phyloP scores from a whole-genome alignment of 2,797 vertebrate species.

The Artibeus jamaicensis region DNA sequence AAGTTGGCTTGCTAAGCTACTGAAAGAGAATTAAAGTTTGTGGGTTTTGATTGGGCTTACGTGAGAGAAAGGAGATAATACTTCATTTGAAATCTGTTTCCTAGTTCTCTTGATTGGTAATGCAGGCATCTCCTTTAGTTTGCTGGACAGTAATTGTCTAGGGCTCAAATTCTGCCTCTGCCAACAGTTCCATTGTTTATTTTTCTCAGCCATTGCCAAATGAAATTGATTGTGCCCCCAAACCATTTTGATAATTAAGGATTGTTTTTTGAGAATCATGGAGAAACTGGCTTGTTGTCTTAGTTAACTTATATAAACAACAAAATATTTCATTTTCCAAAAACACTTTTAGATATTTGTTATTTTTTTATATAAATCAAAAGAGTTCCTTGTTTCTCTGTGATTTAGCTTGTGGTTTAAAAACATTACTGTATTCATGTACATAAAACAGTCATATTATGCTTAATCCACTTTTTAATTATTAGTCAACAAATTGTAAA shows the following conservation, averaged over 20 bases:
- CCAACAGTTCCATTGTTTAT: conserved; percentile 43
- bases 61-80: not conserved
- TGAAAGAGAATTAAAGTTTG: conserved; percentile 48
- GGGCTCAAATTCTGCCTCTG: conserved; percentile 29
- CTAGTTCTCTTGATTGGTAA: conserved; percentile 5
- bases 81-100: conserved; percentile 49
- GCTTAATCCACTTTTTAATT: conserved; percentile 2
- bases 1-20: conserved; percentile 42
- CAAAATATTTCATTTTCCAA: conserved; percentile 41
- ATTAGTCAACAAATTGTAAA: conserved; percentile 5
- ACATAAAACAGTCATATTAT: not conserved
- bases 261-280: conserved; percentile 49
- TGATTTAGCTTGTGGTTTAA: conserved; percentile 36
- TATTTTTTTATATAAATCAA: conserved; percentile 32
- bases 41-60: conserved; percentile 39
- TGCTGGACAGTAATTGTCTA: conserved; percentile 36
- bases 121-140: conserved; percentile 44
- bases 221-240: conserved; percentile 25
- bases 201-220: conserved; percentile 47
- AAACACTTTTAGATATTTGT: conserved; percentile 10
- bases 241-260: conserved; percentile 54
- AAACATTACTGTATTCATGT: not conserved
- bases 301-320: conserved; percentile 44
- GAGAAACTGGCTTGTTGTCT: conserved; percentile 54
- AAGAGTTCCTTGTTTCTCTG: not conserved